Base-by-base conservation (phyloP, 1,140 invertebrate genomes). In the Camponotus floridanus region DNA sequence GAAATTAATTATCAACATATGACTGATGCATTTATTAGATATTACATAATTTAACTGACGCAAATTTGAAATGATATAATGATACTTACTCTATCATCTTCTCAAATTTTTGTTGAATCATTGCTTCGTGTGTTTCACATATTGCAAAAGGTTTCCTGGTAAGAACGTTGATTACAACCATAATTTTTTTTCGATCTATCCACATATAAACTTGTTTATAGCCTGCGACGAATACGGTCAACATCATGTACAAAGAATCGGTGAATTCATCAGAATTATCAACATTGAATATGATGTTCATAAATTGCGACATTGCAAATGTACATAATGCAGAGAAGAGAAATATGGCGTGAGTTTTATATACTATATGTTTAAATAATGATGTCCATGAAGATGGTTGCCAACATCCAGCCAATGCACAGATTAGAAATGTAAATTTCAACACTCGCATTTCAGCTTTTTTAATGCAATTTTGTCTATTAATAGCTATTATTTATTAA, bases 151-250 rank as follows among this genome's bases (percentile, higher is more conserved):
- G 76, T 26, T 87, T 62, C 11, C 70, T 42, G 0, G 48, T 33
- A 2, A 91, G 15, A n/a, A 48, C 15, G 9, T 80, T n/a, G 9
- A 87, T 67, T n/a, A 91, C 33, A 0, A 18, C 4, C 48, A 83
- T 61, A 2, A 93, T 51, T 8, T 85, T 85, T n/a, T 70, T 36
- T 0, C 87, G 84, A 42, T 73, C 83, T 0, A 57, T 6, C n/a
- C 86, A 33, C n/a, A 92, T 11, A 6, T 71, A 89, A 8, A 61
- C 21, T 6, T 87, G 26, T 73, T 93, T 93, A 1, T 68, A 79
- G 11, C 87, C 85, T 0, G 67, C 76, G n/a, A 42, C 42, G 5
- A 45, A 64, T 7, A 86, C 48, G 42, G 55, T 61, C 26, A 45
- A 51, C 48, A 86, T 73, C 59, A 62, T 62, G 33, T 64, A 59